phyloP scores from a whole-genome alignment of 1,140 invertebrate species.

The Paracyclopina nana region DNA sequence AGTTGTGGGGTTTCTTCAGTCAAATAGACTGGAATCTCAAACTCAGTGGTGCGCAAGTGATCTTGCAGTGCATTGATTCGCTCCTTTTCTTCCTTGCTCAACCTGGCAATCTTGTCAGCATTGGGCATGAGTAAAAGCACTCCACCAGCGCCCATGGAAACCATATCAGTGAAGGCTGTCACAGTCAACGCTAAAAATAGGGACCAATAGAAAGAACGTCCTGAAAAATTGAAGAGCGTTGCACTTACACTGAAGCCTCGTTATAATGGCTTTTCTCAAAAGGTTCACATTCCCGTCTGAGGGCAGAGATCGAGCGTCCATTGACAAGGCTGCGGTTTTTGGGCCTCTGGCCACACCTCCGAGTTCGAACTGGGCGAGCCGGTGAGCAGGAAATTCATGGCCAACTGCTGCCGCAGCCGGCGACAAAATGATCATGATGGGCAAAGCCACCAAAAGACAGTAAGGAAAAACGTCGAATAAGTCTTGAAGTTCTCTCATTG shows the following conservation, averaged over 20 bases:
- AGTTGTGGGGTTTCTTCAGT: constrained; percentile 48
- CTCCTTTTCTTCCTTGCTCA: constrained; percentile 21
- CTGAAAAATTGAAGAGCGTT: background rate
- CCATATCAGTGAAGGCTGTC: background rate
- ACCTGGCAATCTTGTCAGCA: background rate
- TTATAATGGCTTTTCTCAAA: background rate
- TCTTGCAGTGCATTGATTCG: constrained; percentile 59
- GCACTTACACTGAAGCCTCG: background rate
- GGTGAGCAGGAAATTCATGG: constrained; percentile 2
- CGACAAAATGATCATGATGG: background rate
- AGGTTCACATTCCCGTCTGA: background rate
- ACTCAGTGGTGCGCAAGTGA: constrained; percentile 55
- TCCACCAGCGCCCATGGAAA: background rate
- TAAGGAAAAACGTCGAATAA: background rate
- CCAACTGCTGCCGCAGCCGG: background rate
- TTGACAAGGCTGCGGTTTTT: background rate
- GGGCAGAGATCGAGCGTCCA: constrained; percentile 1
- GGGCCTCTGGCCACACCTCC: background rate
- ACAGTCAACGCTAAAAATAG: constrained; percentile 5
- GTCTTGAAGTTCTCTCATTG: too few relatives aligned
- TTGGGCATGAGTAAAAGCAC: constrained; percentile 4
- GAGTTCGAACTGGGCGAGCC: background rate
- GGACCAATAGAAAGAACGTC: background rate
- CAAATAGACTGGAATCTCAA: constrained; percentile 74
- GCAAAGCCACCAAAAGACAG: background rate